Evolutionary conservation across 2,113 vertebrate species (phyloP).

Genomic region (Entelurus aequoreus): DNA sequence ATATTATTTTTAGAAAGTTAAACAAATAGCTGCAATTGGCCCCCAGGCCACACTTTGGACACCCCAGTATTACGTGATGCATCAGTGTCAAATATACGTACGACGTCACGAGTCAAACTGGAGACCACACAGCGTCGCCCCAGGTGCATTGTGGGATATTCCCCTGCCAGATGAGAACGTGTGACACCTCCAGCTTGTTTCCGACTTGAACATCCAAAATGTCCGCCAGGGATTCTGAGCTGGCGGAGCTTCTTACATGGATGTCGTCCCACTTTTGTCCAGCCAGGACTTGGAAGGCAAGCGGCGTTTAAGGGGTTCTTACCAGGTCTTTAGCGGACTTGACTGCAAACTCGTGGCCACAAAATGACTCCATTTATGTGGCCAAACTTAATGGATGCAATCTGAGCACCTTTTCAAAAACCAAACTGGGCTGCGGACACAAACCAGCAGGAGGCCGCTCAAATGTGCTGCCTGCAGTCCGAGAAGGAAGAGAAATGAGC

Average conservation of each 20-base stretch:
- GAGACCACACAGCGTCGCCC: background rate
- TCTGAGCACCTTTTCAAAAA: background rate
- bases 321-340: background rate
- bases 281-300: background rate
- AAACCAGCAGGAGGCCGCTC: background rate
- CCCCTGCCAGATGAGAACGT: conserved; percentile 2
- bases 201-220: conserved; percentile 1
- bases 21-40: too few relatives aligned
- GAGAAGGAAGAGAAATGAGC: too few relatives aligned
- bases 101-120: background rate
- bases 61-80: background rate
- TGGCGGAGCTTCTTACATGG: background rate
- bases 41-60: too few relatives aligned
- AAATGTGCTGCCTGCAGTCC: background rate
- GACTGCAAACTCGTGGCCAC: conserved; percentile 8
- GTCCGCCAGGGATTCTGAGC: background rate
- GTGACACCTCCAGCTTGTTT: conserved; percentile 5
- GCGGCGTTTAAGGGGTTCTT: too few relatives aligned
- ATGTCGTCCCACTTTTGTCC: background rate
- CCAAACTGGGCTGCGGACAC: background rate
- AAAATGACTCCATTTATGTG: conserved; percentile 2
- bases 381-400: conserved; percentile 5
- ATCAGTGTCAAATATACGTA: background rate
- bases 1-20: too few relatives aligned
- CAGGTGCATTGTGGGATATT: background rate